These are phyloP conservation scores for Hormaphis cornu DNA, from an alignment of 1,140 invertebrate species.

Conservation along the genomic window DNA sequence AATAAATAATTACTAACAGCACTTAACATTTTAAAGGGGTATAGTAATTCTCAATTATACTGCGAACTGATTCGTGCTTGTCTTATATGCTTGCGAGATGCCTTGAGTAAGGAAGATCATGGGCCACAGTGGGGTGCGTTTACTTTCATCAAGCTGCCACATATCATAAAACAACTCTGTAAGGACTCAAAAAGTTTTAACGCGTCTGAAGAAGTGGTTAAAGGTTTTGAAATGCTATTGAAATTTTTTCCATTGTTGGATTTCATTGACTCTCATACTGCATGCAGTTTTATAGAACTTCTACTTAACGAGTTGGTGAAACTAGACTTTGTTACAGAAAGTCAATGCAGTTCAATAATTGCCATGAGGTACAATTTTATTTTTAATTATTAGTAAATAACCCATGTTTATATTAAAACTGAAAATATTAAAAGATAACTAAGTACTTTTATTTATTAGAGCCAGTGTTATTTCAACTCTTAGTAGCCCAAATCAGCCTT, in stretches of 20 bases:
- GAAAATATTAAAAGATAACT: neutral
- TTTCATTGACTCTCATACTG: constrained; percentile 77
- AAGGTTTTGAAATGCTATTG: constrained; percentile 70
- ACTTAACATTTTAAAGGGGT: constrained; percentile 38
- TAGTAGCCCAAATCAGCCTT: constrained; percentile 3
- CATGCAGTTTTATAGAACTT: constrained; percentile 76
- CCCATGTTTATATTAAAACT: neutral
- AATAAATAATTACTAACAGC: neutral
- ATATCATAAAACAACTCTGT: constrained; percentile 63
- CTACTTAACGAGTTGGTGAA: constrained; percentile 72
- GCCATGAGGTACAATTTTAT: constrained; percentile 50
- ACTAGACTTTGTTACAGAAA: constrained; percentile 67
- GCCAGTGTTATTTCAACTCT: constrained; percentile 23
- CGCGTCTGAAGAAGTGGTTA: constrained; percentile 61
- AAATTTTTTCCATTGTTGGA: constrained; percentile 75
- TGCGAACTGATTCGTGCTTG: constrained; percentile 82
- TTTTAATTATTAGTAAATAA: neutral
- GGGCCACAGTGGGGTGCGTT: constrained; percentile 89
- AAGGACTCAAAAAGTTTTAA: constrained; percentile 34
- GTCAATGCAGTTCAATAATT: constrained; percentile 60
- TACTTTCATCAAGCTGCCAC: constrained; percentile 80
- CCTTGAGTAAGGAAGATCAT: constrained; percentile 56
- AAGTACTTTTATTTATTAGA: neutral
- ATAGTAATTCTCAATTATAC: constrained; percentile 52
- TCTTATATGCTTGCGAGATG: constrained; percentile 76